Evolutionary conservation across 2,888 invertebrate species (phyloP).

Genomic region (Linyphia triangularis): DNA sequence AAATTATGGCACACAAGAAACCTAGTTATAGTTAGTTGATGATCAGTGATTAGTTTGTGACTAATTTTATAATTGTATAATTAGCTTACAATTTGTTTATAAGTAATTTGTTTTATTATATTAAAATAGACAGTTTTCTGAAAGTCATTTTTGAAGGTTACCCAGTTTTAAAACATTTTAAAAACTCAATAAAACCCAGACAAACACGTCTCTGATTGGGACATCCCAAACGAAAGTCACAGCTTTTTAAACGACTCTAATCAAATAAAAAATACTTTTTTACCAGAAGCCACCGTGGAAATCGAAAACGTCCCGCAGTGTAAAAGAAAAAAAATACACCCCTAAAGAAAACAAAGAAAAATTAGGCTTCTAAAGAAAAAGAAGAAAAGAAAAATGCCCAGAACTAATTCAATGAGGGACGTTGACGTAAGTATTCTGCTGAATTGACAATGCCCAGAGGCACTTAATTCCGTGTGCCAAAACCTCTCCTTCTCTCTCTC

Average conservation of each 20-base stretch:
- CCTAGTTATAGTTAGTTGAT: no score
- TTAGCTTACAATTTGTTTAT: no score
- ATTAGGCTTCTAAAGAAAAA: constrained; percentile 19
- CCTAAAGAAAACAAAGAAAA: constrained; percentile 20
- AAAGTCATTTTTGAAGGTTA: no score
- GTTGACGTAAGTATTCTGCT: constrained; percentile 61
- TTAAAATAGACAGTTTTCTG: no score
- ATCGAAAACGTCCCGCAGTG: constrained; percentile 16
- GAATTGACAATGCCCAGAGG: constrained; percentile 61
- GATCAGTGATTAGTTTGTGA: no score
- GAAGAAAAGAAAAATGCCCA: constrained; percentile 21
- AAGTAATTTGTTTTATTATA: no score
- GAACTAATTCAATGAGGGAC: constrained; percentile 58
- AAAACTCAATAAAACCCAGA: neutral
- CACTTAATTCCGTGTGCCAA: constrained; percentile 51
- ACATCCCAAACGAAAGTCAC: constrained; percentile 23
- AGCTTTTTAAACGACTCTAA: constrained; percentile 33
- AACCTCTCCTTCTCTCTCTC: no score
- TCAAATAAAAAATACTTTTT: constrained; percentile 45
- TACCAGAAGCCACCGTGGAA: constrained; percentile 18
- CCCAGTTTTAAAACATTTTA: neutral
- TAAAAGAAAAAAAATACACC: neutral
- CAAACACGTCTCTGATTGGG: constrained; percentile 9
- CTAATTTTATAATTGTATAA: no score
- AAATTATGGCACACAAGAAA: no score